These are phyloP conservation scores for Tethea ocularis DNA, from an alignment of 2,888 invertebrate species.

Conservation along the genomic window DNA sequence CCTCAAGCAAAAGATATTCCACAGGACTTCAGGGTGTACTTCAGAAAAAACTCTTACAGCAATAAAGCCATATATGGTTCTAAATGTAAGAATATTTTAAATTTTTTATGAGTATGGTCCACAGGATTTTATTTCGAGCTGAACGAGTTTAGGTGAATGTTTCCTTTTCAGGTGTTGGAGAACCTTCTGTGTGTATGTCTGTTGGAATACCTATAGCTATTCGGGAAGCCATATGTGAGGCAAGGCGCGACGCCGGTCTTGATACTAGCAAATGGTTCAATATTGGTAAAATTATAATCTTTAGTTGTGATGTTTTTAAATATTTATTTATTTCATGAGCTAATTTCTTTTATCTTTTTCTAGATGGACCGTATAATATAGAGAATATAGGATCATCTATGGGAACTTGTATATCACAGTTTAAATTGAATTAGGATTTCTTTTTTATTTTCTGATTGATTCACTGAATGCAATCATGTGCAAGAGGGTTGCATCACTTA, in stretches of 20 bases:
- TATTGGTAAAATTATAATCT: background rate
- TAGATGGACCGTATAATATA: background rate
- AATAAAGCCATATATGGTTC: conserved; percentile 26
- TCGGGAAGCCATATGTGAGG: conserved; percentile 83
- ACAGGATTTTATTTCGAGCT: background rate
- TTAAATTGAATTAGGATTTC: background rate
- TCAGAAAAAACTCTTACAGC: conserved; percentile 54
- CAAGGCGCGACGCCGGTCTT: conserved; percentile 65
- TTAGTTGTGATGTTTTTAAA: background rate
- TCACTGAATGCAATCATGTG: too few relatives aligned
- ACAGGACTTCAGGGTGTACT: conserved; percentile 82
- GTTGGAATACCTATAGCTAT: conserved; percentile 77
- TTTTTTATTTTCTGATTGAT: too few relatives aligned
- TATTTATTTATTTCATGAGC: background rate
- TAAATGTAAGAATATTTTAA: conserved; percentile 28
- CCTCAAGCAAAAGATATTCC: conserved; percentile 87
- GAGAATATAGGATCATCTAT: background rate
- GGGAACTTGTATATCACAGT: background rate
- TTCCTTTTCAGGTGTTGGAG: conserved; percentile 57
- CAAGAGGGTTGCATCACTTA: too few relatives aligned
- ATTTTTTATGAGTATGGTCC: background rate
- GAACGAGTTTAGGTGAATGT: background rate
- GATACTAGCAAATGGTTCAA: background rate
- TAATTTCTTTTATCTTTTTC: background rate
- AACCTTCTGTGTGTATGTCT: conserved; percentile 64